phyloP scores from a whole-genome alignment of 92 coral and sea anemone genomes.

The Paramuricea clavata region DNA sequence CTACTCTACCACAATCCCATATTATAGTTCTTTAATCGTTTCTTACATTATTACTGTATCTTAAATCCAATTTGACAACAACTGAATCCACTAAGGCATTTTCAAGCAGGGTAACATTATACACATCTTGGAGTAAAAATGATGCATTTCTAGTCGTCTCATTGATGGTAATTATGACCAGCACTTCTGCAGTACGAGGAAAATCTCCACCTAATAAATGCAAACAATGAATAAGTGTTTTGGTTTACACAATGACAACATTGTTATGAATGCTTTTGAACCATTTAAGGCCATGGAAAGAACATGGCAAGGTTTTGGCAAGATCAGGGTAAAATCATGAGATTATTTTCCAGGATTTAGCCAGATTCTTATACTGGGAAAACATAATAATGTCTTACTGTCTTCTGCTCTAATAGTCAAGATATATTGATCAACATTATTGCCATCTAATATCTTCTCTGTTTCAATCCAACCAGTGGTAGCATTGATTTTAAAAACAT shows the following conservation, averaged over 20 bases:
- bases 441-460: slow-evolving; percentile 82
- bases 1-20: no score
- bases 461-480: slow-evolving; percentile 81
- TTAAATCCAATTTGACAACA: slow-evolving; percentile 2
- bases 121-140: slow-evolving; percentile 23
- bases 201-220: not conserved
- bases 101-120: slow-evolving; percentile 25
- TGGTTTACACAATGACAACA: no score
- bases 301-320: not conserved
- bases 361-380: not conserved
- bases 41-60: slow-evolving; percentile 10
- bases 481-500: slow-evolving; percentile 71
- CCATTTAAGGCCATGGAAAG: not conserved
- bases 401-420: slow-evolving; percentile 85
- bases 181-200: slow-evolving; percentile 37
- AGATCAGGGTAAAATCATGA: not conserved
- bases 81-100: slow-evolving; percentile 21
- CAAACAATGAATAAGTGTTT: not conserved
- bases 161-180: slow-evolving; percentile 25
- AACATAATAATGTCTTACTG: slow-evolving; percentile 18
- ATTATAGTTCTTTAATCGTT: not conserved
- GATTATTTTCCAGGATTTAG: no score
- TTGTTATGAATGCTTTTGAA: no score
- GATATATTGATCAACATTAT: slow-evolving; percentile 67
- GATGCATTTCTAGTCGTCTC: slow-evolving; percentile 34